phyloP scores from a whole-genome alignment of 2,113 vertebrate genomes.

The Tretioscincus oriximinensis region DNA sequence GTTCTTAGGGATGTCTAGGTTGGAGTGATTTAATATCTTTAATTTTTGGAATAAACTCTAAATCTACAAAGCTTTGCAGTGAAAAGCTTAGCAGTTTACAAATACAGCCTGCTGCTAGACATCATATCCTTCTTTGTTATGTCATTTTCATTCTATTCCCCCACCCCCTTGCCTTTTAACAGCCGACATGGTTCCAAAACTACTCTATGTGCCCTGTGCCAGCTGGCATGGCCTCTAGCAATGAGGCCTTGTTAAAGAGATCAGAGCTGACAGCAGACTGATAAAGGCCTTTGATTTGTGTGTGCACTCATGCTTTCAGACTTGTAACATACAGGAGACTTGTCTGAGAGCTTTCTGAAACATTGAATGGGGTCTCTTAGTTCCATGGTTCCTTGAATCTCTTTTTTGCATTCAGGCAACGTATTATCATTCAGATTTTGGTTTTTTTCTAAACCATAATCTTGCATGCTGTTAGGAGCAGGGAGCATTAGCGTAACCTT shows the following conservation, averaged over 20 bases:
- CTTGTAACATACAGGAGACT: slow-evolving; percentile 64
- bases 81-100: not conserved
- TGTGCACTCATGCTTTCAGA: slow-evolving; percentile 45
- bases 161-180: slow-evolving; percentile 15
- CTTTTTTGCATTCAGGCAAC: slow-evolving; percentile 54
- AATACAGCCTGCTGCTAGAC: slow-evolving; percentile 15
- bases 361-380: slow-evolving; percentile 59
- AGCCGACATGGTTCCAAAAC: slow-evolving; percentile 56
- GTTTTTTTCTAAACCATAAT: not conserved
- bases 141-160: slow-evolving; percentile 29
- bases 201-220: slow-evolving; percentile 43
- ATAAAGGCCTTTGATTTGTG: slow-evolving; percentile 50
- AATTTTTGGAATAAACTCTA: not conserved
- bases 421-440: slow-evolving; percentile 30
- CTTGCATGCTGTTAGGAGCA: not conserved
- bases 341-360: slow-evolving; percentile 60
- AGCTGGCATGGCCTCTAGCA: slow-evolving; percentile 65
- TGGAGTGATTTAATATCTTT: slow-evolving; percentile 30
- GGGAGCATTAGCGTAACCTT: slow-evolving; percentile 14
- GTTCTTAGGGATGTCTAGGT: not conserved
- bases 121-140: not conserved
- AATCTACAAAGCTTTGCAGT: not conserved
- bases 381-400: slow-evolving; percentile 51
- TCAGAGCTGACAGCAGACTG: slow-evolving; percentile 64
- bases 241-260: slow-evolving; percentile 65